Base-by-base conservation (phyloP, 2,113 vertebrate species). In the Xenopus borealis region DNA sequence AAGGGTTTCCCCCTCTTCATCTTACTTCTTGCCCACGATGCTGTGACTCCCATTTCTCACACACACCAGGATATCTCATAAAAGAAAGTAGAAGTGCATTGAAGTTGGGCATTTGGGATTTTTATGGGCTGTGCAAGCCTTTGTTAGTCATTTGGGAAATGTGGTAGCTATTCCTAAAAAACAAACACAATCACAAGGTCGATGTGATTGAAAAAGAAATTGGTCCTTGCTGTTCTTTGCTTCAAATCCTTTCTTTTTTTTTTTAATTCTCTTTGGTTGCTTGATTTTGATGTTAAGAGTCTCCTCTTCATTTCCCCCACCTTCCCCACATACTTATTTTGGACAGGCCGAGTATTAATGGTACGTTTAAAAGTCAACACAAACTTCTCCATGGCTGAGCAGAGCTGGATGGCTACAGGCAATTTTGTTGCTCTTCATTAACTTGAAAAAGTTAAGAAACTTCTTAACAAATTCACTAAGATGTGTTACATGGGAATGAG, bases 401-500 rank as follows among this genome's bases (percentile, higher is more conserved):
- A 83, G 83, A 57, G 23, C 69, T 0, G 78, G 80, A 88, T 81
- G 71, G 87, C 89, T 88, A 63, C 75, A 78, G 89, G 90, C 87
- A 0, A 81, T 83, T 75, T 82, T 81, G 78, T 80, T 2, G 2
- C 86, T 87, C 63, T 7, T 81, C 81, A 86, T 85, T 85, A 85
- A 83, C 83, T 79, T 67, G 27, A 58, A 57, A 78, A 81, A 72
- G 75, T 69, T 78, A 76, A 65, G 62, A 68, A 69, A 77, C 59
- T 77, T 84, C 83, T 78, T 55, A 80, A 1, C 0, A n/a, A 83
- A 83, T 78, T 80, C 72, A 20, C 79, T 62, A 75, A 79, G 81
- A 84, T 85, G 85, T 82, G 83, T 88, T 86, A 85, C 86, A 79
- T 87, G 87, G 87, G 86, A 88, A 89, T 84, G 82, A 85, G 82